These are phyloP conservation scores for Drosophila kikkawai DNA, from an alignment of 1,140 invertebrate species.

Conservation along the genomic window DNA sequence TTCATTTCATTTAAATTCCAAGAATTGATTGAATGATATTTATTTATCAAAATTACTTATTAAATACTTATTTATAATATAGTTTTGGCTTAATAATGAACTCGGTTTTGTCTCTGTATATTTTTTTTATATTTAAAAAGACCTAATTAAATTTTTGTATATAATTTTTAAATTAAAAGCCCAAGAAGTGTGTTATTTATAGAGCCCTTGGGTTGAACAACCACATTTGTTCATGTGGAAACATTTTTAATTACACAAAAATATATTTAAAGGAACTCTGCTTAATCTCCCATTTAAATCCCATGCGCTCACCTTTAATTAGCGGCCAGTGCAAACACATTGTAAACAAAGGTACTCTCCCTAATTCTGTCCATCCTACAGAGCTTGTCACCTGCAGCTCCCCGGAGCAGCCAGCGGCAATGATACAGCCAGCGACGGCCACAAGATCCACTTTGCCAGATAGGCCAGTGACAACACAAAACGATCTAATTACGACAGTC, in stretches of 20 bases:
- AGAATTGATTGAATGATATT: too few relatives aligned
- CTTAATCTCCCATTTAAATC: neutral
- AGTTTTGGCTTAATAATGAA: too few relatives aligned
- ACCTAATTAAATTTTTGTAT: too few relatives aligned
- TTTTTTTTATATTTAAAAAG: too few relatives aligned
- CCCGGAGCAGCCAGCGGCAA: constrained; percentile 3
- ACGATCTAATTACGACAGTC: constrained; percentile 81
- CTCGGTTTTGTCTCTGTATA: too few relatives aligned
- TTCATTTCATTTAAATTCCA: too few relatives aligned
- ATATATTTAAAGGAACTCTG: neutral
- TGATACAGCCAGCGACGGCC: constrained; percentile 47
- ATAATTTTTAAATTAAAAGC: too few relatives aligned
- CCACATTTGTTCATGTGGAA: neutral
- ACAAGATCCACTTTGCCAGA: constrained; percentile 76
- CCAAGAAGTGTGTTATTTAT: neutral
- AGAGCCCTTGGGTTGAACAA: neutral
- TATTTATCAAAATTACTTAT: too few relatives aligned
- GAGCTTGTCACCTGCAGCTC: constrained; percentile 70
- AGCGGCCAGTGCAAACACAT: constrained; percentile 12
- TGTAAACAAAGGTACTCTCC: constrained; percentile 28
- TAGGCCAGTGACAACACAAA: constrained; percentile 81
- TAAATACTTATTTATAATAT: too few relatives aligned
- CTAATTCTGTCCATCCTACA: constrained; percentile 43
- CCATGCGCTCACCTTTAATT: constrained; percentile 15
- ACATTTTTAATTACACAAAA: neutral